Percentiles rank a stretch among this genome's conserved stretches.
Conservation (phyloP, 2,797 vertebrate species). For the Enteromius argenteus region DNA sequence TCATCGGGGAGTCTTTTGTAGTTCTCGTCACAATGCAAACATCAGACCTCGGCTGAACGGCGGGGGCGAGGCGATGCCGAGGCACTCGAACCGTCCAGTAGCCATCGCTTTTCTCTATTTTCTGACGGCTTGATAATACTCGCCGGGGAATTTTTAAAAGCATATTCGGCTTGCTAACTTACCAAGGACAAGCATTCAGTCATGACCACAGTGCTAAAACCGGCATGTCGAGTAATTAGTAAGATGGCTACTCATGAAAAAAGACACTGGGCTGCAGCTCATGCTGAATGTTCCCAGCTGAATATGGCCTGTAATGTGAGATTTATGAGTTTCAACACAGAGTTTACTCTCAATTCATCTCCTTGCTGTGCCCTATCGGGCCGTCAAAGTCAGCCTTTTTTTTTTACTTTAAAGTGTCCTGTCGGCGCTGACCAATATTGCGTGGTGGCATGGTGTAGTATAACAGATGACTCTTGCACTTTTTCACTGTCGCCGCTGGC, state of each 20-base stretch:
- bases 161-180: constrained; percentile 38
- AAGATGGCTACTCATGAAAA: constrained; percentile 55
- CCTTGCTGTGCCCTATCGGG: constrained; percentile 49
- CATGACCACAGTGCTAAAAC: constrained; percentile 56
- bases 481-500: constrained; percentile 69
- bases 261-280: constrained; percentile 43
- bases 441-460: constrained; percentile 55
- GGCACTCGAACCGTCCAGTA: constrained; percentile 52
- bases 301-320: constrained; percentile 58
- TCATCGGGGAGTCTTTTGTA: constrained; percentile 73
- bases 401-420: constrained; percentile 63
- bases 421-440: constrained; percentile 59
- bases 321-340: constrained; percentile 61
- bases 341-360: constrained; percentile 59
- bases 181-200: constrained; percentile 54
- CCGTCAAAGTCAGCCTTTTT: constrained; percentile 60
- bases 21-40: constrained; percentile 71
- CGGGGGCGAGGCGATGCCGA: constrained; percentile 63
- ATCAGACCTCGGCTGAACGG: constrained; percentile 49
- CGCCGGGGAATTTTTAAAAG: constrained; percentile 23
- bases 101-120: constrained; percentile 51
- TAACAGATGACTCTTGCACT: constrained; percentile 70
- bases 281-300: constrained; percentile 54
- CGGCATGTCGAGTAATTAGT: constrained; percentile 56
- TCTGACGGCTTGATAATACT: constrained; percentile 30